These are phyloP conservation scores for Drosophila differens DNA, from an alignment of 2,888 invertebrate genomes.

Conservation along the genomic window DNA sequence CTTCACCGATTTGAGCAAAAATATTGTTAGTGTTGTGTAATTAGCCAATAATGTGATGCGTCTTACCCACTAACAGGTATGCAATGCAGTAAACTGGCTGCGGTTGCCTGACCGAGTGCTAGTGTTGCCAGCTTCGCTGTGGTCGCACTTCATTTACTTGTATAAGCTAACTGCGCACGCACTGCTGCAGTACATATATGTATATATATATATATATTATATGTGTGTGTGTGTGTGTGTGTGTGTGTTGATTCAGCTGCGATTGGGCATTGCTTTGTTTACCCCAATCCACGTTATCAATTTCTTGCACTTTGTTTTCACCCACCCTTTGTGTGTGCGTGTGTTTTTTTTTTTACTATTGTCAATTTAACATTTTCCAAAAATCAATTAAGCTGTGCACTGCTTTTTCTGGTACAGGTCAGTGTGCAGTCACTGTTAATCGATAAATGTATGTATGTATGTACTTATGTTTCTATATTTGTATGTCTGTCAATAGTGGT, in stretches of 20 bases:
- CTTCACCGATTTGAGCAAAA: constrained; percentile 10
- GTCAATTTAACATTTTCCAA: constrained; percentile 13
- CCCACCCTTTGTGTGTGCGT: constrained; percentile 9
- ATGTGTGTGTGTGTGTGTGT: not conserved
- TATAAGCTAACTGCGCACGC: constrained; percentile 40
- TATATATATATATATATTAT: not conserved
- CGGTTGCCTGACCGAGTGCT: not conserved
- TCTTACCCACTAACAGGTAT: constrained; percentile 7
- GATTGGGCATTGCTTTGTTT: constrained; percentile 38
- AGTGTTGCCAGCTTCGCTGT: constrained; percentile 25
- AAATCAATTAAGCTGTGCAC: constrained; percentile 40
- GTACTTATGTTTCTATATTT: not conserved
- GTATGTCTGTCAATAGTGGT: constrained; percentile 2
- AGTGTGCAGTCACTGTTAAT: constrained; percentile 25
- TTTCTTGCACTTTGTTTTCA: constrained; percentile 30
- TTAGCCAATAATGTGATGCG: constrained; percentile 39
- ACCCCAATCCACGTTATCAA: constrained; percentile 42
- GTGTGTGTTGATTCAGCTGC: constrained; percentile 46
- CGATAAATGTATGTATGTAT: constrained; percentile 24
- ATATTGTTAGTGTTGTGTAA: constrained; percentile 41
- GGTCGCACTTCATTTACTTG: constrained; percentile 40
- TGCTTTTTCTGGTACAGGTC: constrained; percentile 1
- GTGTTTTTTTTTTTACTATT: not conserved
- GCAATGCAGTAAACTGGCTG: constrained; percentile 1
- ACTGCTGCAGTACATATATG: constrained; percentile 5